phyloP scores from a whole-genome alignment of 2,113 vertebrate species.

The Epinephelus cyanopodus region DNA sequence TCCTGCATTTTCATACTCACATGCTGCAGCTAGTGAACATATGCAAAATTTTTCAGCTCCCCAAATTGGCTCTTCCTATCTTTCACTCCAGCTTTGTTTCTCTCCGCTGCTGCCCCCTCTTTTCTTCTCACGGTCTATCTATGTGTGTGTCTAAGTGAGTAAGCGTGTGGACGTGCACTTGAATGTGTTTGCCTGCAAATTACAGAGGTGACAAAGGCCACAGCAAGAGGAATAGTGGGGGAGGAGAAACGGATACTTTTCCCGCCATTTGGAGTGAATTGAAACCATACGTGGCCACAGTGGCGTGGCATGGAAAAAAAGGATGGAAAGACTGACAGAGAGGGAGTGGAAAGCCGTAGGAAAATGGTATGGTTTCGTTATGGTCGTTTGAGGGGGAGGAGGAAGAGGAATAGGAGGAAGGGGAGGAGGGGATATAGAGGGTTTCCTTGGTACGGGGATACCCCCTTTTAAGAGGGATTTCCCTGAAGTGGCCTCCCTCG shows the following conservation, averaged over 20 bases:
- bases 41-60: slow-evolving; percentile 77
- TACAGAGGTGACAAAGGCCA: neutral
- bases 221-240: neutral
- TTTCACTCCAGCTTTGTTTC: slow-evolving; percentile 26
- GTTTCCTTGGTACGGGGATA: slow-evolving; percentile 67
- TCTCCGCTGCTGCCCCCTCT: neutral
- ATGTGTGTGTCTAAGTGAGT: slow-evolving; percentile 14
- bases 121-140: neutral
- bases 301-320: slow-evolving; percentile 48
- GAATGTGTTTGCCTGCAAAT: slow-evolving; percentile 28
- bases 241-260: slow-evolving; percentile 12
- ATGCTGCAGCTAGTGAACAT: slow-evolving; percentile 75
- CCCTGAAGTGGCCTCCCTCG: slow-evolving; percentile 59
- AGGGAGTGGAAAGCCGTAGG: slow-evolving; percentile 46
- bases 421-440: slow-evolving; percentile 29
- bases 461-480: slow-evolving; percentile 71
- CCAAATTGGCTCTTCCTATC: neutral
- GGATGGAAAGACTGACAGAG: slow-evolving; percentile 30
- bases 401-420: neutral
- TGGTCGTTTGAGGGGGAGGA: neutral
- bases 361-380: slow-evolving; percentile 45
- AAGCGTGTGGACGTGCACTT: neutral
- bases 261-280: slow-evolving; percentile 42
- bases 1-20: slow-evolving; percentile 74
- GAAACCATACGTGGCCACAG: slow-evolving; percentile 4